Conservation (phyloP, 2,888 invertebrate genomes). For the Cephonodes hylas region DNA sequence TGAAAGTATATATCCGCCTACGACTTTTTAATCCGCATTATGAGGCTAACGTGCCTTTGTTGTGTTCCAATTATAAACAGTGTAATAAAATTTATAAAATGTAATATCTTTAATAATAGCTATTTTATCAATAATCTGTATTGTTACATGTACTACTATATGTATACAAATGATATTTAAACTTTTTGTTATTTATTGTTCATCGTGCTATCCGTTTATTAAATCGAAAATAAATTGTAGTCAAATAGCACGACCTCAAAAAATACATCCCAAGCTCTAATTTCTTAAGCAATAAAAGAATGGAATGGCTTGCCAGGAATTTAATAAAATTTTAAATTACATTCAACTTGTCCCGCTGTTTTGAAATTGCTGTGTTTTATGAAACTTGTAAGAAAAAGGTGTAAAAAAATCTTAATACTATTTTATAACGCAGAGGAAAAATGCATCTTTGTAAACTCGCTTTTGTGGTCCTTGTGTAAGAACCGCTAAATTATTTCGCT, state of each 20-base stretch:
- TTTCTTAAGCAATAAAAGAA: background rate
- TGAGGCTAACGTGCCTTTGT: background rate
- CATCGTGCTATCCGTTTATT: too few species aligned
- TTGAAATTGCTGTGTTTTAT: background rate
- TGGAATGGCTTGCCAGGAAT: background rate
- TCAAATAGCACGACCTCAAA: conserved; percentile 13
- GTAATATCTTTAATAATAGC: background rate
- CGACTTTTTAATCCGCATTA: background rate
- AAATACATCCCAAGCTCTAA: background rate
- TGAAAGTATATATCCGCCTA: background rate
- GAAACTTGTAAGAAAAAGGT: background rate
- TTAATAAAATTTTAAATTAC: conserved; percentile 5
- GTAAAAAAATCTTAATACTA: background rate
- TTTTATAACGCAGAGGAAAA: background rate
- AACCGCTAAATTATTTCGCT: too few species aligned
- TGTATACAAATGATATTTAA: too few species aligned
- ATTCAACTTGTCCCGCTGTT: background rate
- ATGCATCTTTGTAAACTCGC: background rate
- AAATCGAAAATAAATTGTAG: background rate
- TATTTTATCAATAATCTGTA: too few species aligned
- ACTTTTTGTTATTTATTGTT: background rate
- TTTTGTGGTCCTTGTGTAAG: background rate
- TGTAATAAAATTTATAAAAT: background rate
- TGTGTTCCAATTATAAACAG: background rate
- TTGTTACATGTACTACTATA: too few species aligned